A percentile compares a stretch with the other conserved stretches of the same genome.
Conservation (phyloP, 2,888 invertebrate species). For the Erebia epiphron region DNA sequence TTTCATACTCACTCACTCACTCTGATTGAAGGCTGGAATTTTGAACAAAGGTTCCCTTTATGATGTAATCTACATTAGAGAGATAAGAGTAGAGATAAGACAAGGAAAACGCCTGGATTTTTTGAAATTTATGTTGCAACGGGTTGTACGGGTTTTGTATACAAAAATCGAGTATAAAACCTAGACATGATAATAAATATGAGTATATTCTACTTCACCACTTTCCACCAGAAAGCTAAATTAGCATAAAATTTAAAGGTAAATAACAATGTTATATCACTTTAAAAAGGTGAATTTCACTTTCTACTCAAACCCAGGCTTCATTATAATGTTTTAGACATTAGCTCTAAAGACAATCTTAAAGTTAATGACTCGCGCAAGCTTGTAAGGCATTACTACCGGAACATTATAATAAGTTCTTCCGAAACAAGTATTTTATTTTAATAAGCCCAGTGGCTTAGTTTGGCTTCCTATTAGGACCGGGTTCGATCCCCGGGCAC, state of each 20-base stretch:
- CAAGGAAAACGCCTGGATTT: too few species aligned
- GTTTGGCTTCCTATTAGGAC: too few species aligned
- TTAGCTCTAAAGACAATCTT: constrained; percentile 19
- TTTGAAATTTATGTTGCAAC: too few species aligned
- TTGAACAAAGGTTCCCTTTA: too few species aligned
- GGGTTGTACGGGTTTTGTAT: too few species aligned
- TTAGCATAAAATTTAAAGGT: constrained; percentile 4
- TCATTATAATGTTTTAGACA: constrained; percentile 30
- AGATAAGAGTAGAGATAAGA: too few species aligned
- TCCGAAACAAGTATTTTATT: constrained; percentile 1
- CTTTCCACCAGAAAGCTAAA: constrained; percentile 4
- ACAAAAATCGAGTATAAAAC: neutral
- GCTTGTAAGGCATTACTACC: constrained; percentile 18
- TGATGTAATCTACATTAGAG: too few species aligned
- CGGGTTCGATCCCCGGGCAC: too few species aligned
- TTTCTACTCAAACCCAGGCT: constrained; percentile 25
- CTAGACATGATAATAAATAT: neutral
- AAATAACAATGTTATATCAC: constrained; percentile 18
- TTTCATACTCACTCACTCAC: too few species aligned
- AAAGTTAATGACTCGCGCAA: constrained; percentile 21
- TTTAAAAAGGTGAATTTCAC: constrained; percentile 24
- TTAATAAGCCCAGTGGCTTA: too few species aligned
- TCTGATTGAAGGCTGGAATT: too few species aligned
- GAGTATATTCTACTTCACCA: neutral
- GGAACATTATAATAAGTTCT: constrained; percentile 24